phyloP scores from a whole-genome alignment of 2,113 vertebrate genomes.

The Ahaetulla prasina region DNA sequence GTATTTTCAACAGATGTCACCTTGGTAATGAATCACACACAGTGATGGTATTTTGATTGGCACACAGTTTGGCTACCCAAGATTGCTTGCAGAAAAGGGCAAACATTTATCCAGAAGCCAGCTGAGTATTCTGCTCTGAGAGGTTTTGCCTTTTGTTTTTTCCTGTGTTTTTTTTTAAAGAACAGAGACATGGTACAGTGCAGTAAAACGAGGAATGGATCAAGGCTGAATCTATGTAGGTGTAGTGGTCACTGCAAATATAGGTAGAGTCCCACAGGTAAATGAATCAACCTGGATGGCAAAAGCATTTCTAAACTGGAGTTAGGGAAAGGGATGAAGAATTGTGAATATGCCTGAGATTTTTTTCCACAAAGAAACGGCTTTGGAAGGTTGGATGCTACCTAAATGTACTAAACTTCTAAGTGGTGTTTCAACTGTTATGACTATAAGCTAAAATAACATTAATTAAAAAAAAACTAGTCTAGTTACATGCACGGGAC shows the following conservation, averaged over 20 bases:
- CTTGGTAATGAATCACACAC: not conserved
- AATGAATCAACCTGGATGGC: not conserved
- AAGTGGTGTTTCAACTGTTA: not conserved
- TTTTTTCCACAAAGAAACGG: not conserved
- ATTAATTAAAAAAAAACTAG: too few relatives aligned
- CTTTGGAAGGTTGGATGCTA: not conserved
- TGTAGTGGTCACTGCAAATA: not conserved
- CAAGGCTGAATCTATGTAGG: not conserved
- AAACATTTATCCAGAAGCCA: not conserved
- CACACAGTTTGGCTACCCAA: not conserved
- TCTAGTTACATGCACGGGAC: not conserved
- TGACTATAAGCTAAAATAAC: not conserved
- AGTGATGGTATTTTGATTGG: not conserved
- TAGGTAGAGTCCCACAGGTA: not conserved
- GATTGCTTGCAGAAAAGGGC: not conserved
- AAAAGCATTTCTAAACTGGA: not conserved
- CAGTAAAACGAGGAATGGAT: not conserved
- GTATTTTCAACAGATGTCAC: not conserved
- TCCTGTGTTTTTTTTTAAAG: not conserved
- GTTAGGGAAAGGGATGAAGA: not conserved
- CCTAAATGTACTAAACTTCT: not conserved
- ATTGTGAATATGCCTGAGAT: not conserved
- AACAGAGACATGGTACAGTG: not conserved
- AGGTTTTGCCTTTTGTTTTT: not conserved
- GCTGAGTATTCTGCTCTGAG: not conserved